Percentiles rank a stretch among this genome's conserved stretches.
Evolutionary conservation across 2,888 invertebrate genomes (phyloP).

Genomic region (Sinopyrophorus schimmeli): DNA sequence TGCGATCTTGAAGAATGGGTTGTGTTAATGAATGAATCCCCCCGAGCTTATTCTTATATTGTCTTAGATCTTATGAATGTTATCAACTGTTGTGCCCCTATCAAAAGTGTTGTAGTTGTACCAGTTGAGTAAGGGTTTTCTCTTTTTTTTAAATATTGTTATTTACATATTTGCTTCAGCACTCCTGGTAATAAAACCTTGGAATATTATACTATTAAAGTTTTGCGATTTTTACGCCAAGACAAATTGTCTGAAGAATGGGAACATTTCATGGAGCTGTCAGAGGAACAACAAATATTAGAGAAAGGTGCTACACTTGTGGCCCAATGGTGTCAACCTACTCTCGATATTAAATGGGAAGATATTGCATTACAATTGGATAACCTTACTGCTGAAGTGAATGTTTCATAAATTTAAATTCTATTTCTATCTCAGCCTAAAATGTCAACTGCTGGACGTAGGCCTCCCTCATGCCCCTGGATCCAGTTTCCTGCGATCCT

Average conservation of each 20-base stretch:
- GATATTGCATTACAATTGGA: conserved; percentile 54
- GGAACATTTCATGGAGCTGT: conserved; percentile 55
- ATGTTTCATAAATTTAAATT: background rate
- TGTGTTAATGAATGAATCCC: conserved; percentile 51
- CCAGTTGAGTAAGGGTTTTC: conserved; percentile 46
- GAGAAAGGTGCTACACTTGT: conserved; percentile 63
- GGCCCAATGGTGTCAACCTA: conserved; percentile 66
- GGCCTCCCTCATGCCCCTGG: too few relatives aligned
- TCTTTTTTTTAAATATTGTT: too few relatives aligned
- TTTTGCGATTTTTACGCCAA: conserved; percentile 59
- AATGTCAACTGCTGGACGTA: too few relatives aligned
- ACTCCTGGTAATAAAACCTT: conserved; percentile 60
- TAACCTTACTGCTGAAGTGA: conserved; percentile 48
- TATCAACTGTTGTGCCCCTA: conserved; percentile 42
- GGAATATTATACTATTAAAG: conserved; percentile 63
- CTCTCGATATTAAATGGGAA: conserved; percentile 52
- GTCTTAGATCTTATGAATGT: conserved; percentile 54
- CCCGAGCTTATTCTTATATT: conserved; percentile 55
- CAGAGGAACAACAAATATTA: conserved; percentile 55
- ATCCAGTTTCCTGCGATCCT: too few relatives aligned
- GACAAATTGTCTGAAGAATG: conserved; percentile 56
- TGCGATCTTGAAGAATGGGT: conserved; percentile 55
- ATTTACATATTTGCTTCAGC: too few relatives aligned
- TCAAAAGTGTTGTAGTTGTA: conserved; percentile 47
- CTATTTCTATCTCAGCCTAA: too few relatives aligned